These are phyloP conservation scores for Paradoxurus hermaphroditus DNA, from an alignment of 2,113 vertebrate species.

Conservation along the genomic window DNA sequence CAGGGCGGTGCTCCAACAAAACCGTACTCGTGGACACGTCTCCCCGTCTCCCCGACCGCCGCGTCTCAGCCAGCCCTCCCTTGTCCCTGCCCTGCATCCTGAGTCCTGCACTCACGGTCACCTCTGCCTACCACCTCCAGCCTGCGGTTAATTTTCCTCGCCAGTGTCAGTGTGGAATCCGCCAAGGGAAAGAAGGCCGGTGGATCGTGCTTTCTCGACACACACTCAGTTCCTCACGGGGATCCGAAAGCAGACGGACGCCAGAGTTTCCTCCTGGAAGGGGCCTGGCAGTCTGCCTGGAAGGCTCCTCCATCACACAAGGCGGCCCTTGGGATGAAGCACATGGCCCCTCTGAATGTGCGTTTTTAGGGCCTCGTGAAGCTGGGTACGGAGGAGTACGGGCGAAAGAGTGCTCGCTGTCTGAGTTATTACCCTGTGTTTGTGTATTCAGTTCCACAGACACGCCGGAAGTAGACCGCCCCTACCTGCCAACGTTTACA, in stretches of 20 bases:
- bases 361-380: background rate
- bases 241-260: background rate
- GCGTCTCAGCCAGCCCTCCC: background rate
- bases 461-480: rapidly evolving
- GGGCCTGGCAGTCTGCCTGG: background rate
- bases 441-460: background rate
- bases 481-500: background rate
- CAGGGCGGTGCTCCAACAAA: background rate
- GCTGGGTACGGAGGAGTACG: background rate
- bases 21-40: background rate
- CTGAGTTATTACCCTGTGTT: background rate
- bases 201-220: background rate
- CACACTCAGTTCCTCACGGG: background rate
- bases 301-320: too few species aligned
- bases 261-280: background rate
- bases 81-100: background rate
- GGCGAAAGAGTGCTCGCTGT: background rate
- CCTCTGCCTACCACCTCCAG: background rate
- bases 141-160: background rate
- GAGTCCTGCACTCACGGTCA: background rate
- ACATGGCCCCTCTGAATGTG: background rate
- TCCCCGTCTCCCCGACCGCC: background rate
- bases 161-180: background rate
- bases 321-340: background rate
- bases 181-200: background rate